Evolutionary conservation across 2,797 vertebrate species (phyloP).

Genomic region (Coranthus polyacanthus): DNA sequence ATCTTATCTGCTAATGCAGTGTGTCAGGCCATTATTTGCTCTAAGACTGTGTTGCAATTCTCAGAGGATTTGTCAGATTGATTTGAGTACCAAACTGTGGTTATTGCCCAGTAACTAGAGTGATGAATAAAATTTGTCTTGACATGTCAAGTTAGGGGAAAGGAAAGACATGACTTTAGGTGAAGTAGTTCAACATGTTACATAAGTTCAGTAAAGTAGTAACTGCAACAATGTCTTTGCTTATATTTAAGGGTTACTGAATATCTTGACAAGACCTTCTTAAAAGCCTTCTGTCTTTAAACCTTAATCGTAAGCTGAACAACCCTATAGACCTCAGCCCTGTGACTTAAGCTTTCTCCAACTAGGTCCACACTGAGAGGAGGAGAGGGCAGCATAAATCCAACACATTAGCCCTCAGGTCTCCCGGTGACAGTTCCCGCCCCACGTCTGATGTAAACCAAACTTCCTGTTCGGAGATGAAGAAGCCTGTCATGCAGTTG

Average conservation of each 20-base stretch:
- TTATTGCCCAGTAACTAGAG: conserved; percentile 51
- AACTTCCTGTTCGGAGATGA: conserved; percentile 85
- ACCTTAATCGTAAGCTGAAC: conserved; percentile 30
- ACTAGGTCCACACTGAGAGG: conserved; percentile 60
- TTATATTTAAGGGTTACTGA: background rate
- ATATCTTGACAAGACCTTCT: background rate
- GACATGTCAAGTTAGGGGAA: conserved; percentile 56
- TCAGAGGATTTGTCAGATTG: conserved; percentile 81
- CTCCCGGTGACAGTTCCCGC: conserved; percentile 78
- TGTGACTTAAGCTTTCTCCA: conserved; percentile 47
- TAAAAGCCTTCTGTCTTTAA: background rate
- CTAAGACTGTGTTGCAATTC: conserved; percentile 71
- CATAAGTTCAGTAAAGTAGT: conserved; percentile 28
- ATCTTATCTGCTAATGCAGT: conserved; percentile 55
- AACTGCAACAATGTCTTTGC: background rate
- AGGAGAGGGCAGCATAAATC: conserved; percentile 80
- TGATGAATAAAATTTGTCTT: conserved; percentile 69
- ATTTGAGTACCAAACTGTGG: conserved; percentile 79
- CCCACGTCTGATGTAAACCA: conserved; percentile 83
- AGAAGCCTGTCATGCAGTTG: conserved; percentile 81
- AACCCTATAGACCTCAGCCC: conserved; percentile 44
- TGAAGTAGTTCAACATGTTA: conserved; percentile 28
- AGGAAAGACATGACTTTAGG: conserved; percentile 34
- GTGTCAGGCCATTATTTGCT: conserved; percentile 76
- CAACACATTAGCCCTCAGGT: conserved; percentile 69